Evolutionary conservation across 2,797 vertebrate species (phyloP).

Genomic region (Sitta carolinensis): DNA sequence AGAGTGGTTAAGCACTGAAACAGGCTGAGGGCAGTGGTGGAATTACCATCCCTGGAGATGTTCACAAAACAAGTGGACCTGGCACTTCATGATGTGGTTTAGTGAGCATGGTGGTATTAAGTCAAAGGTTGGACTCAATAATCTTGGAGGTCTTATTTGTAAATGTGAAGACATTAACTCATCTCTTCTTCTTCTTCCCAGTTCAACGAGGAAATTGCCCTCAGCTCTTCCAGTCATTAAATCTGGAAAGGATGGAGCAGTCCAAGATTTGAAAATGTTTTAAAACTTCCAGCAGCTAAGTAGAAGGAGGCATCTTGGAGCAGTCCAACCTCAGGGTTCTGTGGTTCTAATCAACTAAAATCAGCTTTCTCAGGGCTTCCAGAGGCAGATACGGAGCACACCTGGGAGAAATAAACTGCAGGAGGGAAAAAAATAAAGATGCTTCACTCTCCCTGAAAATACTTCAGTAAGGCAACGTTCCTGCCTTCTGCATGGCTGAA

Average conservation of each 20-base stretch:
- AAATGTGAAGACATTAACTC: background rate
- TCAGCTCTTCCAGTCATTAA: background rate
- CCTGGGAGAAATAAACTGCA: rapidly evolving
- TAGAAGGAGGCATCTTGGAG: background rate
- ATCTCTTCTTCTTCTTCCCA: background rate
- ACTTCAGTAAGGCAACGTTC: background rate
- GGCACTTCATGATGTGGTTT: rapidly evolving
- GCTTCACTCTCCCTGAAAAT: background rate
- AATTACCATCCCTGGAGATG: background rate
- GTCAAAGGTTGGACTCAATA: background rate
- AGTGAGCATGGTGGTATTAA: background rate
- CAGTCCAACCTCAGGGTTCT: background rate
- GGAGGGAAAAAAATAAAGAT: background rate
- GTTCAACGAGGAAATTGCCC: background rate
- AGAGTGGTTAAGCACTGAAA: background rate
- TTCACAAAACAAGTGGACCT: background rate
- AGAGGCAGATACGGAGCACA: background rate
- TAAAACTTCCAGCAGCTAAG: background rate
- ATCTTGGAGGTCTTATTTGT: background rate
- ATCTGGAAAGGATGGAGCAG: background rate
- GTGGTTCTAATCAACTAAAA: background rate
- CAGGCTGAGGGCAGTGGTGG: background rate
- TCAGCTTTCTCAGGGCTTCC: background rate
- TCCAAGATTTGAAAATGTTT: background rate
- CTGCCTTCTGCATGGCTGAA: background rate